These are phyloP conservation scores for Ashinkailepas kermadecensis DNA, from an alignment of 2,888 invertebrate species.

Conservation along the genomic window DNA sequence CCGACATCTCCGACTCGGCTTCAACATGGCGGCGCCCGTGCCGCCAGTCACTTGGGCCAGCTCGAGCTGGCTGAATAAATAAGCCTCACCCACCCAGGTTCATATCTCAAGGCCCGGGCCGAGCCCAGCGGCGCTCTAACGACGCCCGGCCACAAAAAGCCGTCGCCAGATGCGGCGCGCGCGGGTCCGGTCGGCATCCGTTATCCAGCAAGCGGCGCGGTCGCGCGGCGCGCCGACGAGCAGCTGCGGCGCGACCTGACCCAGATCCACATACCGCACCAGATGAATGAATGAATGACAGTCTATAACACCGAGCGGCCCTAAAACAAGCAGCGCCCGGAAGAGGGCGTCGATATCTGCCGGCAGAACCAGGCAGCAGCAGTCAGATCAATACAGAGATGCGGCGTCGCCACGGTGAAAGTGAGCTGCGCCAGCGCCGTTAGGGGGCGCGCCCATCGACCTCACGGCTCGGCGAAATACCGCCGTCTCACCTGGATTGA, in stretches of 20 bases:
- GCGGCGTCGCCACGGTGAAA: not conserved
- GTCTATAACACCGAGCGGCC: not conserved
- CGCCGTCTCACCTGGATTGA: not conserved
- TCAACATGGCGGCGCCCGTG: not conserved
- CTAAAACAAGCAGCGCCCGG: not conserved
- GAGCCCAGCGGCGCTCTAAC: not conserved
- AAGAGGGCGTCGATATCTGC: not conserved
- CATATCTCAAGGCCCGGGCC: not conserved
- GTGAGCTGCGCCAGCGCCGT: not conserved
- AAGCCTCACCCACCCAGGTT: not conserved
- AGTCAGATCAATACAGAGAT: not conserved
- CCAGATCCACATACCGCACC: not conserved
- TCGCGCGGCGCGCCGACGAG: not conserved
- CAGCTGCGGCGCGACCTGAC: not conserved
- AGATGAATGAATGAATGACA: not conserved
- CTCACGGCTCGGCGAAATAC: not conserved
- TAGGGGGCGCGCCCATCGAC: not conserved
- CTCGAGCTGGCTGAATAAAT: not conserved
- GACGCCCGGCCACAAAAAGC: slow-evolving; percentile 1
- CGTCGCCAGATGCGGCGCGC: slow-evolving; percentile 8
- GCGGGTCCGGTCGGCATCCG: not conserved
- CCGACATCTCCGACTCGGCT: not conserved
- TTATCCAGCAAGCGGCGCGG: not conserved
- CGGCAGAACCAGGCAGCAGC: not conserved
- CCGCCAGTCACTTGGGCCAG: not conserved